Base-by-base conservation (phyloP, 2,888 invertebrate species). In the Patella depressa region DNA sequence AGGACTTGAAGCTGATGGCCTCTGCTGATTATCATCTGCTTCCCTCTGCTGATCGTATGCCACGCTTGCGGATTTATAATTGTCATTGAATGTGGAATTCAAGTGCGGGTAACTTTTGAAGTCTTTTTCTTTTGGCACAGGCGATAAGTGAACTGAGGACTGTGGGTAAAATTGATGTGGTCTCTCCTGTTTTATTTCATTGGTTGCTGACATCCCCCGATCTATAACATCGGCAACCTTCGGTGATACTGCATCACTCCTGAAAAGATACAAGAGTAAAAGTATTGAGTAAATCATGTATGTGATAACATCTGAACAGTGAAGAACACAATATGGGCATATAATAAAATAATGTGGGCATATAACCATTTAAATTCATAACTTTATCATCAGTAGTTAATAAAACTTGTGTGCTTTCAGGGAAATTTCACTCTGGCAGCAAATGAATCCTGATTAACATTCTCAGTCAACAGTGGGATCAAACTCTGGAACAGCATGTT, bases 171-270 rank as follows among this genome's bases (percentile, higher is more conserved):
- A 53, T 54, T 17, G 54, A 70, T 77, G 65, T 34, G 24, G 34
- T 54, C 19, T 29, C 24, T 45, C 71, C 73, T 19, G 14, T 55
- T 69, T 70, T 24, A 17, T 70, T 71, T n/a, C 72, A 57, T 74
- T 57, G 29, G 74, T 71, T 57, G 74, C 74, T 45, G 74, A 78
- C 83, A 83, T 82, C 54, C 80, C 82, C 72, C 81, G 82, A 59
- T 85, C 84, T 45, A 86, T 83, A 24, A 84, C 84, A 79, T 87
- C 87, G 11, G 85, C 84, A 55, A 82, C 84, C 72, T 85, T 84
- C 24, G 87, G 86, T 7, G 85, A 85, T 72, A 85, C 81, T 17
- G 84, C 81, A 74, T 87, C 87, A 78, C 85, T 83, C 84, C 87
- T 87, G 84, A 70, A 85, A 83, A 19, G 19, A 65, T 24, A 65